phyloP scores from a whole-genome alignment of 1,140 invertebrate species.

The Pogonomyrmex californicus region DNA sequence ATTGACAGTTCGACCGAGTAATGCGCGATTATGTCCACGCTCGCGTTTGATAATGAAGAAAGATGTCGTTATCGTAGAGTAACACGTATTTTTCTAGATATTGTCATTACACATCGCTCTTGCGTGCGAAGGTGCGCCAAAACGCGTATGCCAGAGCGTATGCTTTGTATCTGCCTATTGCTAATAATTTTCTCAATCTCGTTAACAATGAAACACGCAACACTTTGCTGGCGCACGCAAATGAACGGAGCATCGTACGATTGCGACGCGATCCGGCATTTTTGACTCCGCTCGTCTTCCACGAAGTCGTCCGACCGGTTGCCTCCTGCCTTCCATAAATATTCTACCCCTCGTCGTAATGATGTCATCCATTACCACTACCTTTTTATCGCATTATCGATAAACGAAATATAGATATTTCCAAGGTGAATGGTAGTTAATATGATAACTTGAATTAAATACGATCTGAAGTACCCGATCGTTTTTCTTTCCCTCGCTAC shows the following conservation, averaged over 20 bases:
- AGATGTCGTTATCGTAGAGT: not conserved
- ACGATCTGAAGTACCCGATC: not conserved
- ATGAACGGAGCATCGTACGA: conserved; percentile 45
- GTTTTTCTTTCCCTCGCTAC: not conserved
- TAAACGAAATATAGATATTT: conserved; percentile 62
- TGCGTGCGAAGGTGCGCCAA: conserved; percentile 55
- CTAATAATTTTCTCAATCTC: conserved; percentile 73
- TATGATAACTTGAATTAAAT: conserved; percentile 57
- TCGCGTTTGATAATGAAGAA: conserved; percentile 37
- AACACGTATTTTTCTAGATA: conserved; percentile 12
- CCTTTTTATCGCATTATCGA: conserved; percentile 69
- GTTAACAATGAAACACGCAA: conserved; percentile 73
- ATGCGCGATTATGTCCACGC: not conserved
- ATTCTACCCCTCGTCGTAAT: conserved; percentile 70
- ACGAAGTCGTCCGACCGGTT: conserved; percentile 71
- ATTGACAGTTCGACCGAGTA: conserved; percentile 24
- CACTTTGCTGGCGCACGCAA: conserved; percentile 58
- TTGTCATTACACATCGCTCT: conserved; percentile 13
- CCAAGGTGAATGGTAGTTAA: conserved; percentile 17
- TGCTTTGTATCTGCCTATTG: not conserved
- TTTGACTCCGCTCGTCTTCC: conserved; percentile 65
- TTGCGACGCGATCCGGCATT: conserved; percentile 49
- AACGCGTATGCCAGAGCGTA: not conserved
- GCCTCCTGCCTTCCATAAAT: conserved; percentile 68
- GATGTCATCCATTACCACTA: conserved; percentile 73